Evolutionary conservation across 1,140 invertebrate species (phyloP).

Genomic region (Papilio machaon): DNA sequence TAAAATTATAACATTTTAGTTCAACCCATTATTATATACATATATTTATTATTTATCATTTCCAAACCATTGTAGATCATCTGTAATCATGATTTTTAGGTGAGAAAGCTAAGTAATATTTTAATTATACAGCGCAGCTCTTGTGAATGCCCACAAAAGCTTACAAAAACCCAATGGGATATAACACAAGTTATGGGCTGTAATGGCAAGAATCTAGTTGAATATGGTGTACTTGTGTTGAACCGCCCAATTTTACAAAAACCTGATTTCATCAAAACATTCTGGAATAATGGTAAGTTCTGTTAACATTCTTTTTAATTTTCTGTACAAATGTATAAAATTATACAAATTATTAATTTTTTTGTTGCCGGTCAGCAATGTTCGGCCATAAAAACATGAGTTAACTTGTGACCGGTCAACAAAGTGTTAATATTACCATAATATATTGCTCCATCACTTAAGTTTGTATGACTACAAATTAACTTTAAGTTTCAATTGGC

Average conservation of each 20-base stretch:
- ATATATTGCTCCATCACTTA: no score
- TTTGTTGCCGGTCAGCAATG: no score
- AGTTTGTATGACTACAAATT: no score
- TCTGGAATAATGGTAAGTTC: constrained; percentile 73
- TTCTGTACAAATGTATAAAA: no score
- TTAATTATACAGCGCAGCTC: constrained; percentile 54
- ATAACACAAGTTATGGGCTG: constrained; percentile 50
- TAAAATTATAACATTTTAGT: no score
- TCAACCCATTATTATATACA: no score
- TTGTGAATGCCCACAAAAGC: constrained; percentile 46
- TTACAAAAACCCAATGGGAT: constrained; percentile 63
- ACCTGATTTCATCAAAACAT: constrained; percentile 54
- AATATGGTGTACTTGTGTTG: constrained; percentile 71
- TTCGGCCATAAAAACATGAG: no score
- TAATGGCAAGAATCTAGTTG: constrained; percentile 40
- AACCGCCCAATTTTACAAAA: constrained; percentile 66
- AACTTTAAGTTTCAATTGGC: no score
- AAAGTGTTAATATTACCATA: no score
- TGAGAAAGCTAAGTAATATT: constrained; percentile 51
- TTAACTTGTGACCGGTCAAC: no score
- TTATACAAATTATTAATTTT: no score
- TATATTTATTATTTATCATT: neutral
- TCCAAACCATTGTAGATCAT: neutral
- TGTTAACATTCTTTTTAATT: neutral
- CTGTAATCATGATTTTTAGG: constrained; percentile 46